Evolutionary conservation across 2,113 vertebrate species (phyloP).

Genomic region (Odontesthes bonariensis): DNA sequence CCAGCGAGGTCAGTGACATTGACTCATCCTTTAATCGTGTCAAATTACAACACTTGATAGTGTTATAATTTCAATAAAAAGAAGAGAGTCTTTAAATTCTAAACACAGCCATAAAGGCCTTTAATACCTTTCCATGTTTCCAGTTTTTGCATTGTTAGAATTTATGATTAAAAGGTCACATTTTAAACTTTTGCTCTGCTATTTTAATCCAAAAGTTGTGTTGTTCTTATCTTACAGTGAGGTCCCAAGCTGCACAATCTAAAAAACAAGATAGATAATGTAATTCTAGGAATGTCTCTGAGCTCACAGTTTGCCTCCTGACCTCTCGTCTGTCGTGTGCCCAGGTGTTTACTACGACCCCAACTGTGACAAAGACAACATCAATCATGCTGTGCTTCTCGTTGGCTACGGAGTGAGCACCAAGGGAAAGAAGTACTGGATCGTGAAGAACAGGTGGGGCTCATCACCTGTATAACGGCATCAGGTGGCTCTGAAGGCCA

Average conservation of each 20-base stretch:
- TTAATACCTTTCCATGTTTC: neutral
- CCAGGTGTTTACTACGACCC: constrained; percentile 92
- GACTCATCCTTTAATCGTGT: neutral
- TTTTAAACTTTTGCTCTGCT: too few relatives aligned
- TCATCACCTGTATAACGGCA: constrained; percentile 11
- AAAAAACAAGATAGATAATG: too few relatives aligned
- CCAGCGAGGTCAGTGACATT: constrained; percentile 83
- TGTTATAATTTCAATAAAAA: too few relatives aligned
- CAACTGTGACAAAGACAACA: constrained; percentile 85
- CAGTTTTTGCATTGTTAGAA: neutral
- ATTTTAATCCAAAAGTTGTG: neutral
- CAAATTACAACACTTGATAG: neutral
- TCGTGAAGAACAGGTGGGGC: constrained; percentile 96
- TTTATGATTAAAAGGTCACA: neutral
- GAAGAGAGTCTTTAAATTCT: too few relatives aligned
- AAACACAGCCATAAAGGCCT: neutral
- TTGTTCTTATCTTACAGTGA: neutral
- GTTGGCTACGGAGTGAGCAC: constrained; percentile 89
- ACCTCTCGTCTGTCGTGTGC: neutral
- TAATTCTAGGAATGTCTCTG: too few relatives aligned
- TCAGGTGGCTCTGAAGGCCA: constrained; percentile 46
- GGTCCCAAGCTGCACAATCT: too few relatives aligned
- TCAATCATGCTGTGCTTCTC: constrained; percentile 93
- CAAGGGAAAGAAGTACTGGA: constrained; percentile 92
- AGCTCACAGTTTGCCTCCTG: neutral